These are phyloP conservation scores for Phymanthus crucifer DNA, from an alignment of 92 coral and sea anemone genomes.

Conservation along the genomic window DNA sequence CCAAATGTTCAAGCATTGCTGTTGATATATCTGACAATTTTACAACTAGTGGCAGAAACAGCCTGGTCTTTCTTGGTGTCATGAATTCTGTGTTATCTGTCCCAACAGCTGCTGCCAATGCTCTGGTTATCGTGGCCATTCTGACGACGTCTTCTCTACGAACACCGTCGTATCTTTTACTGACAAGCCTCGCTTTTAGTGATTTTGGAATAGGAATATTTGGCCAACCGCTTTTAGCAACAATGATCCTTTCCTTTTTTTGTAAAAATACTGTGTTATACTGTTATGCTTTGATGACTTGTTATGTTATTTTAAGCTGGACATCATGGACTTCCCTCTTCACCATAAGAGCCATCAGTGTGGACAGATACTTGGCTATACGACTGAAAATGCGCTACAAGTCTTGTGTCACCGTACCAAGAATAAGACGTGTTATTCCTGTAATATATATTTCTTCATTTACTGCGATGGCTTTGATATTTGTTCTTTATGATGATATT, in stretches of 20 bases:
- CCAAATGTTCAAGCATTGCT: background rate
- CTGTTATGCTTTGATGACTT: background rate
- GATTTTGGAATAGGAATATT: constrained; percentile 10
- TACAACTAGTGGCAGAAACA: background rate
- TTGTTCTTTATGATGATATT: background rate
- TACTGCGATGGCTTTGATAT: background rate
- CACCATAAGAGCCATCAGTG: constrained; percentile 7
- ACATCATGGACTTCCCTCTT: constrained; percentile 1
- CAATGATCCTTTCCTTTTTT: background rate
- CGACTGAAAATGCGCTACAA: constrained; percentile 22
- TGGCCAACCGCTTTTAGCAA: constrained; percentile 13
- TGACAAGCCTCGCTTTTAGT: constrained; percentile 8
- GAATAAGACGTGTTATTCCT: background rate
- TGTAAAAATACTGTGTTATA: background rate
- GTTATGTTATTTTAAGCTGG: background rate
- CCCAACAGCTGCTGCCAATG: constrained; percentile 7
- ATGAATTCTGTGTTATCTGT: constrained; percentile 5
- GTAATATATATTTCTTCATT: background rate
- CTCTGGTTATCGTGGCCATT: constrained; percentile 20
- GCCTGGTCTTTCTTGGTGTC: background rate
- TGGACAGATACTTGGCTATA: constrained; percentile 26
- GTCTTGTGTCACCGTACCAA: constrained; percentile 12
- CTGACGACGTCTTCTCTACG: background rate
- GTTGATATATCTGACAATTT: background rate
- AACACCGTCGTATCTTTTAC: constrained; percentile 23